phyloP scores from a whole-genome alignment of 2,113 vertebrate species.

The Actenoides hombroni region DNA sequence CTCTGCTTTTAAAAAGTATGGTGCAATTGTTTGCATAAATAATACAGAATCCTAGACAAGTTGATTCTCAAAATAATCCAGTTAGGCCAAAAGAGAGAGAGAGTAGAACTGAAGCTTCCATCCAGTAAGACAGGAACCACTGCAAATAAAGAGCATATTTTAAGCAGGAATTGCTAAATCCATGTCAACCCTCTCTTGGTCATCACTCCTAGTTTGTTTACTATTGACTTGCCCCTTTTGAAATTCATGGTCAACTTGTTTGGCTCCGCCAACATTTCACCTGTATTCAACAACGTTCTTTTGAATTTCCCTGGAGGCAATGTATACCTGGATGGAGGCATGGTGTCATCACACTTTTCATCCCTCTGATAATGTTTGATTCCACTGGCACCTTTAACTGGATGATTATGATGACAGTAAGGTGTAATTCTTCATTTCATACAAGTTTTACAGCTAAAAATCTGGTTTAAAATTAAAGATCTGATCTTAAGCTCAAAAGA shows the following conservation, averaged over 20 bases:
- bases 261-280: neutral
- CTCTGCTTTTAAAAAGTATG: conserved; percentile 34
- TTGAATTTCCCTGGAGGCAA: neutral
- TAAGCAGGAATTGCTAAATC: neutral
- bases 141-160: neutral
- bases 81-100: neutral
- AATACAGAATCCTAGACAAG: neutral
- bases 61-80: neutral
- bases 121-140: neutral
- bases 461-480: neutral
- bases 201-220: neutral
- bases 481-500: neutral
- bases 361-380: neutral
- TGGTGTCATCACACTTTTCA: fast-evolving
- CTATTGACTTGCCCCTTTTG: neutral
- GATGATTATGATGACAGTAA: neutral
- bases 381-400: neutral
- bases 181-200: neutral
- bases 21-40: neutral
- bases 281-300: neutral
- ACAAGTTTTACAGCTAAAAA: neutral
- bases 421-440: neutral
- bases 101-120: neutral
- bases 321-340: neutral
- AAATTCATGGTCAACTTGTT: neutral